A percentile compares a stretch with the other conserved stretches of the same genome.
These are phyloP conservation scores for Drosophila multiciliata DNA, from an alignment of 2,888 invertebrate genomes.

Conservation along the genomic window DNA sequence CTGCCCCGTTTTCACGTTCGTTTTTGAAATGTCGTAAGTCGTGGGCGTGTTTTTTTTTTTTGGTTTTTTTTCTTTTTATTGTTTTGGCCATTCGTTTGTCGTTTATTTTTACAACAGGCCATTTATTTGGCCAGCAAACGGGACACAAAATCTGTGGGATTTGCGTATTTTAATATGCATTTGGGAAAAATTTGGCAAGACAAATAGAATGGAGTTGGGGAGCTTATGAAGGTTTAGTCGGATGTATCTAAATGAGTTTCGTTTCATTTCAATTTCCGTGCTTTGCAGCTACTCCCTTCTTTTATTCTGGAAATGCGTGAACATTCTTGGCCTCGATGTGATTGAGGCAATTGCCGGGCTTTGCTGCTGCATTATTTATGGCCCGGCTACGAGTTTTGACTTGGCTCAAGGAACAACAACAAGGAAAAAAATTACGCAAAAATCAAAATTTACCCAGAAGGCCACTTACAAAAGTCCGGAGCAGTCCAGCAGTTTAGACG, in stretches of 20 bases:
- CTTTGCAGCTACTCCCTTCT: constrained; percentile 10
- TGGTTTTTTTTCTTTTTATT: constrained; percentile 72
- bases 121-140: constrained; percentile 73
- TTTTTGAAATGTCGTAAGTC: constrained; percentile 74
- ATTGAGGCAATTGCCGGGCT: constrained; percentile 47
- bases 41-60: constrained; percentile 40
- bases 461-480: constrained; percentile 61
- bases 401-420: constrained; percentile 25
- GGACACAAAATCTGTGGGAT: constrained; percentile 50
- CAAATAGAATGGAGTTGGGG: constrained; percentile 17
- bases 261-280: constrained; percentile 74
- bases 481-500: constrained; percentile 25
- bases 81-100: constrained; percentile 73
- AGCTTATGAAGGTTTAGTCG: background rate
- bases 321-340: constrained; percentile 59
- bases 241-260: constrained; percentile 65
- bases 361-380: constrained; percentile 65
- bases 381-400: constrained; percentile 57
- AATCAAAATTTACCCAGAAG: constrained; percentile 77
- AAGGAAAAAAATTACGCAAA: constrained; percentile 63
- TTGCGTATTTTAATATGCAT: constrained; percentile 81
- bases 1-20: constrained; percentile 65
- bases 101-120: constrained; percentile 79
- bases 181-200: constrained; percentile 75
- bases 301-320: constrained; percentile 64